Evolutionary conservation across 2,888 invertebrate genomes (phyloP), one percentile per base, ranked within the genome.

Genomic region (Synergus umbraculus): DNA sequence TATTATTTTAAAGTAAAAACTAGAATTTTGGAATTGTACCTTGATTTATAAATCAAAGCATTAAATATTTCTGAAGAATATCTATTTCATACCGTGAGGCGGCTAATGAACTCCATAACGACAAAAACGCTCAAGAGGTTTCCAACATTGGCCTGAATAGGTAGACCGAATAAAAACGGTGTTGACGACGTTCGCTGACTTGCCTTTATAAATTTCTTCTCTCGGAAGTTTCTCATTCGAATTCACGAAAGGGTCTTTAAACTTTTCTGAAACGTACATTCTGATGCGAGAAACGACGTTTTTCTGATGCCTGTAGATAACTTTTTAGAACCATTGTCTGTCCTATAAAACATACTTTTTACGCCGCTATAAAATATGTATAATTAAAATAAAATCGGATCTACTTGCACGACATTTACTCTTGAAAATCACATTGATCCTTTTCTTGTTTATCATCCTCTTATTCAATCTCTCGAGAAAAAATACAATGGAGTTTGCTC

Each of bases 401-500:
- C 22, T 22, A 22, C 22, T 22, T 22, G n/a, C 60, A 60, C 4
- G 18, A 60, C 22, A 60, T 18, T 18, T 60, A 60, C 60, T 9
- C 22, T 18, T 60, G 10, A 60, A 60, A 18, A 10, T 18, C 22
- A 60, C 60, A 60, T n/a, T 60, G 22, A 60, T 22, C 12, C 60
- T 60, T 60, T 60, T 60, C 60, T 60, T 22, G 22, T 60, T 60
- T 22, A 60, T 60, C 60, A 60, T 22, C 22, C 18, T 60, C 60
- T 22, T 60, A 22, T 60, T 22, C 22, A 10, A 60, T 18, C 43
- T 43, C 41, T 66, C 66, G 66, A 13, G 0, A 22, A 22, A 8
- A n/a, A 65, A 65, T n/a, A n/a, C 67, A 67, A 18, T 44, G 44
- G n/a, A 44, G 9, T 67, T 44, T 41, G 44, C 43, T 15, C n/a